A percentile compares a stretch with the other conserved stretches of the same genome.
phyloP scores from a whole-genome alignment of 2,888 invertebrate species.

The Rhagonycha fulva region DNA sequence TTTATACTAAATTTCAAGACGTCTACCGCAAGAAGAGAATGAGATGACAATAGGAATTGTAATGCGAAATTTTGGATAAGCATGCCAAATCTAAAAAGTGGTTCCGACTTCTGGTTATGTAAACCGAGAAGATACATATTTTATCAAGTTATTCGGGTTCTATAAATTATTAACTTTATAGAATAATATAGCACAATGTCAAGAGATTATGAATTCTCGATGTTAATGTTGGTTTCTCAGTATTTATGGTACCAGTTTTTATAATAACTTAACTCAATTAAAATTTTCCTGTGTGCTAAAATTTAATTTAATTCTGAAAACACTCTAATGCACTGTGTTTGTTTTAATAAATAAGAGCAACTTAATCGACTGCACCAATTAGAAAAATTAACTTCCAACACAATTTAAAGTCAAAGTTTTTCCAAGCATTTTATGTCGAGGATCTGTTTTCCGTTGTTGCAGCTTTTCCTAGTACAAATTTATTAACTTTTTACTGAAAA shows the following conservation, averaged over 20 bases:
- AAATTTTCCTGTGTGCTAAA: neutral
- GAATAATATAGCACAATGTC: conserved; percentile 31
- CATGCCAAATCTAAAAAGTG: conserved; percentile 33
- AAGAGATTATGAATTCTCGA: conserved; percentile 16
- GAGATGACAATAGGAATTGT: conserved; percentile 17
- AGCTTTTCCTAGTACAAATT: neutral
- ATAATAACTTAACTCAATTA: neutral
- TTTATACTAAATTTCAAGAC: conserved; percentile 37
- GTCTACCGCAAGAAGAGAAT: conserved; percentile 22
- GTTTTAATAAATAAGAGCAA: neutral
- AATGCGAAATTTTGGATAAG: conserved; percentile 7
- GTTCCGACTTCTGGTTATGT: conserved; percentile 27
- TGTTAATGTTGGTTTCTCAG: conserved; percentile 8
- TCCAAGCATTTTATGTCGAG: neutral
- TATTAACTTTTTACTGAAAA: too few species aligned
- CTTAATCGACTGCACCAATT: neutral
- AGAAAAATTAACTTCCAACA: neutral
- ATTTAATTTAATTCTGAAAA: neutral
- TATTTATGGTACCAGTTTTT: conserved; percentile 16
- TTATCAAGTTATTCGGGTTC: conserved; percentile 37
- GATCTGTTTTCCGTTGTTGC: neutral
- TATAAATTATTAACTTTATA: conserved; percentile 38
- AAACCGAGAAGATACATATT: conserved; percentile 37
- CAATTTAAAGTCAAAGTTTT: too few species aligned
- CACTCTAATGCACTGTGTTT: neutral